phyloP scores from a whole-genome alignment of 1,140 invertebrate species.

The Calosoma granatense region DNA sequence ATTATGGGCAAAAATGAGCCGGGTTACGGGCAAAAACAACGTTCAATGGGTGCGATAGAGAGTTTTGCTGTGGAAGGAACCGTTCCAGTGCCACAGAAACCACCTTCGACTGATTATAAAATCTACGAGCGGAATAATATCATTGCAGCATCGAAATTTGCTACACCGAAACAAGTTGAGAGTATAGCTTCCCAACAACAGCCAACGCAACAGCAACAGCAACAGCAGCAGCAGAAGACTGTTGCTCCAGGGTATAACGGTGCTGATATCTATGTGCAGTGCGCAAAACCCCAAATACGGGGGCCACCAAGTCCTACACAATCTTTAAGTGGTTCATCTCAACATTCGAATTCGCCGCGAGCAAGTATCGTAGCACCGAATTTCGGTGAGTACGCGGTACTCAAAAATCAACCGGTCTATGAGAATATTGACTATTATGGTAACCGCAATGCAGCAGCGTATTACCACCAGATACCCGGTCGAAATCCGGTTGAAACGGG shows the following conservation, averaged over 20 bases:
- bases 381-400: slow-evolving; percentile 23
- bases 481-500: slow-evolving; percentile 11
- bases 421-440: slow-evolving; percentile 72
- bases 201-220: no score
- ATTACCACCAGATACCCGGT: slow-evolving; percentile 46
- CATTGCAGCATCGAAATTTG: slow-evolving; percentile 64
- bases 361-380: slow-evolving; percentile 38
- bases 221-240: slow-evolving; percentile 27
- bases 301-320: slow-evolving; percentile 41
- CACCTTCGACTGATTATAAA: slow-evolving; percentile 41
- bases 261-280: slow-evolving; percentile 31
- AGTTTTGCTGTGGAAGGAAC: slow-evolving; percentile 39
- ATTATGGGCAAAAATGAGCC: slow-evolving; percentile 21
- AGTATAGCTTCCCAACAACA: slow-evolving; percentile 29
- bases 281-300: slow-evolving; percentile 37
- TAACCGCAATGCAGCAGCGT: slow-evolving; percentile 42
- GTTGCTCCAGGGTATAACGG: slow-evolving; percentile 15
- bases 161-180: slow-evolving; percentile 62
- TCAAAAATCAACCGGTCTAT: slow-evolving; percentile 53
- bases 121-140: slow-evolving; percentile 53
- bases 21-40: slow-evolving; percentile 27
- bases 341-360: slow-evolving; percentile 51
- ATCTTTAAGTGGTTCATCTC: slow-evolving; percentile 46
- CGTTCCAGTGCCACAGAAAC: slow-evolving; percentile 10
- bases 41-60: slow-evolving; percentile 40